Evolutionary conservation across 2,797 vertebrate species (phyloP).

Genomic region (Sebastiscus albofasciatus): DNA sequence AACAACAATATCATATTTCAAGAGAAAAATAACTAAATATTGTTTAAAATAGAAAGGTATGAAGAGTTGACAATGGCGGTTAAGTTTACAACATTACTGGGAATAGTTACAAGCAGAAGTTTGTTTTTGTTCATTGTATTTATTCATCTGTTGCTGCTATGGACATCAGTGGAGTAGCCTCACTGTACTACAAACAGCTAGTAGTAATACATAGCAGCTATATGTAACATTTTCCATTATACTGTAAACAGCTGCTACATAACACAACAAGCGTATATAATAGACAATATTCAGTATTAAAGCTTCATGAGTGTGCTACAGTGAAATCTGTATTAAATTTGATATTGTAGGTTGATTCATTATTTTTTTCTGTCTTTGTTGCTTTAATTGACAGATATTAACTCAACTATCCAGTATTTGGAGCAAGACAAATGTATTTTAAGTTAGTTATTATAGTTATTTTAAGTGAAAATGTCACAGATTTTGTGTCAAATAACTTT

Average conservation of each 20-base stretch:
- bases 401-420: not conserved
- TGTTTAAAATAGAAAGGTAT: not conserved
- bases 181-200: no score
- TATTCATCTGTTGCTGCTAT: not conserved
- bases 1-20: no score
- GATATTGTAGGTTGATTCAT: not conserved
- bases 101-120: not conserved
- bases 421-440: rapidly evolving
- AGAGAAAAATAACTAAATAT: no score
- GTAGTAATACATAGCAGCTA: not conserved
- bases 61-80: not conserved
- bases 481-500: not conserved
- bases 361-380: not conserved
- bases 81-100: not conserved
- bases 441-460: not conserved
- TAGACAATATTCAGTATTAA: not conserved
- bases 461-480: not conserved
- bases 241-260: not conserved
- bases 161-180: not conserved
- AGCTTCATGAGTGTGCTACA: not conserved
- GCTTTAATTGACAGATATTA: not conserved
- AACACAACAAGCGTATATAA: not conserved
- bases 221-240: not conserved
- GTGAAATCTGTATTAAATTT: not conserved
- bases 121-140: not conserved